Evolutionary conservation across 2,113 vertebrate genomes (phyloP).

Genomic region (Daubentonia madagascariensis): DNA sequence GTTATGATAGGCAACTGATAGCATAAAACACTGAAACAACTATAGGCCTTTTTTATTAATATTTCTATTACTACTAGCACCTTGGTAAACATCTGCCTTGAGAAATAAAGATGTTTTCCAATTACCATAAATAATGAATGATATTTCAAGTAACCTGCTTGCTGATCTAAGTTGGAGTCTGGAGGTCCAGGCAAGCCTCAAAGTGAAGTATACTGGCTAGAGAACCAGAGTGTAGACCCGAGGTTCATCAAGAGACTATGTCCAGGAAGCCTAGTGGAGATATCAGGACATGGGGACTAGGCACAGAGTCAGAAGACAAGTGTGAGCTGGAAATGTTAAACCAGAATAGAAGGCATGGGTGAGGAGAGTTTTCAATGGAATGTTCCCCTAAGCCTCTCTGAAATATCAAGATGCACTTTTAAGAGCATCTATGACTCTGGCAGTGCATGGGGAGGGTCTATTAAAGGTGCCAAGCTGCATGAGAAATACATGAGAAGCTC

Average conservation of each 20-base stretch:
- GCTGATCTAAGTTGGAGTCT: background rate
- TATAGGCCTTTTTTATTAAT: background rate
- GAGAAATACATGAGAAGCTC: background rate
- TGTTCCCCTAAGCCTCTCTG: background rate
- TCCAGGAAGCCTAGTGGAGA: background rate
- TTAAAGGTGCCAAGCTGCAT: background rate
- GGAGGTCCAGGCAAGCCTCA: background rate
- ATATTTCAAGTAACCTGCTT: slow-evolving; percentile 9
- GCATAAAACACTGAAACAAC: background rate
- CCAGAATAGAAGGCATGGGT: background rate
- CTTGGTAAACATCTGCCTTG: background rate
- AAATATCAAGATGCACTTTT: background rate
- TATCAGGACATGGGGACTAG: background rate
- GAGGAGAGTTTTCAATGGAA: background rate
- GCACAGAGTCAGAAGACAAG: background rate
- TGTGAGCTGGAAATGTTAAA: background rate
- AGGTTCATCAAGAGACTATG: background rate
- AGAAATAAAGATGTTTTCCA: slow-evolving; percentile 7
- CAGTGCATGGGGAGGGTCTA: background rate
- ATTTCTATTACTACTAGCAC: background rate
- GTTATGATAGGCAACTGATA: background rate
- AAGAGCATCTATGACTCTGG: background rate
- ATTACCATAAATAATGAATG: background rate
- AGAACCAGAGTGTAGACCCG: background rate
- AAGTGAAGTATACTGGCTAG: background rate